Conservation (phyloP, 2,113 vertebrate genomes). For the Capra hircus region DNA sequence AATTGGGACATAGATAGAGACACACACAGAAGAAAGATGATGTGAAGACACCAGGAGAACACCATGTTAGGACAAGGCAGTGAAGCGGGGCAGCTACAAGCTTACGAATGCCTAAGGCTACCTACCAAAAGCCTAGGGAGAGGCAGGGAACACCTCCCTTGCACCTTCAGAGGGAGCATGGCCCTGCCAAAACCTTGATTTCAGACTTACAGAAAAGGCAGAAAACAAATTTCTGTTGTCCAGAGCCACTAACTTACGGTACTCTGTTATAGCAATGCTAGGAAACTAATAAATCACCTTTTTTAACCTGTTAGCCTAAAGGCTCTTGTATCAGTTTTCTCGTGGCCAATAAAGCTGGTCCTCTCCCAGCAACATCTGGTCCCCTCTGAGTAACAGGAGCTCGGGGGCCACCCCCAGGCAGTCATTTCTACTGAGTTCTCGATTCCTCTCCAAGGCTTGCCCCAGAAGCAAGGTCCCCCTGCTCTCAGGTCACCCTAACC, state of each 20-base stretch:
- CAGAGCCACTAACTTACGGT: background rate
- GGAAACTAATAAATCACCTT: background rate
- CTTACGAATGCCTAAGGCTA: background rate
- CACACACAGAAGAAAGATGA: background rate
- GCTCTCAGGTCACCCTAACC: background rate
- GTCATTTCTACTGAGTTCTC: background rate
- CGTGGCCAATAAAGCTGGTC: background rate
- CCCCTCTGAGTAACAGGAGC: background rate
- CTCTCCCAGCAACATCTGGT: background rate
- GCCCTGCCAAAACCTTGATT: background rate
- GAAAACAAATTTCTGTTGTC: background rate
- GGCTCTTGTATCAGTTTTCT: background rate
- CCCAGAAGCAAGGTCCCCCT: background rate
- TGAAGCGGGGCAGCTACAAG: background rate
- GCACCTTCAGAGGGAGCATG: background rate
- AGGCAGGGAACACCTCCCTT: background rate
- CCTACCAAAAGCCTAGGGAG: background rate
- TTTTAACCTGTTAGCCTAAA: background rate
- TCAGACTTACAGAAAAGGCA: background rate
- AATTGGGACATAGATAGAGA: background rate
- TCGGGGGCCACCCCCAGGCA: background rate
- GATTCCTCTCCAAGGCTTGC: background rate
- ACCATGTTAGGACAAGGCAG: background rate
- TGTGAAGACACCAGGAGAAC: background rate
- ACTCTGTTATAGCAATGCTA: background rate